Conservation (phyloP, 1,140 invertebrate species). For the Pemphigus obesinymphae region DNA sequence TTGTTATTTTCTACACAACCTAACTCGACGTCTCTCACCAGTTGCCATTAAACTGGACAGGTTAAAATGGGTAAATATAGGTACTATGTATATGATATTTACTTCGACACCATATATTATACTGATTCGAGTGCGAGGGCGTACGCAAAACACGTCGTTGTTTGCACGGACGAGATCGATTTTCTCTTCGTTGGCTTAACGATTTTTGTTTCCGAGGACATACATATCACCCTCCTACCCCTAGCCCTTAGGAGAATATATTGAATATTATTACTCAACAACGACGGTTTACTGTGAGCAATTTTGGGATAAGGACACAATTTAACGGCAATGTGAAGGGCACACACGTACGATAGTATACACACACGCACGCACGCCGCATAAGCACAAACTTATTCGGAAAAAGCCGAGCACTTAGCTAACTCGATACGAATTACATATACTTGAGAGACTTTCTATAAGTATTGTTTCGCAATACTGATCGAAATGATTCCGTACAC, state of each 20-base stretch:
- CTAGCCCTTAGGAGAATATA: not conserved
- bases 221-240: too few species aligned
- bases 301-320: not conserved
- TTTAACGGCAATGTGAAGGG: not conserved
- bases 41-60: too few species aligned
- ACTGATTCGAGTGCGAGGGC: not conserved
- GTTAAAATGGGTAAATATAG: not conserved
- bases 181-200: not conserved
- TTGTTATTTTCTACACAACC: too few species aligned
- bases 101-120: not conserved
- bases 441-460: not conserved
- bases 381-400: not conserved
- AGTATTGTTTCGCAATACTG: not conserved
- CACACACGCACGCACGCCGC: too few species aligned
- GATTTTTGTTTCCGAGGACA: not conserved
- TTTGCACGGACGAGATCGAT: not conserved
- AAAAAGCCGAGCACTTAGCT: constrained; percentile 2
- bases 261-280: not conserved
- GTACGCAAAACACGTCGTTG: not conserved
- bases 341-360: too few species aligned
- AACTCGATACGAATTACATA: constrained; percentile 8
- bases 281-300: too few species aligned
- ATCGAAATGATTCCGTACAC: not conserved
- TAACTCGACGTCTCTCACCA: too few species aligned
- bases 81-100: not conserved